Evolutionary conservation across 2,888 invertebrate species (phyloP), one percentile per base, ranked within the genome.

Genomic region (Drosophila tripunctata): DNA sequence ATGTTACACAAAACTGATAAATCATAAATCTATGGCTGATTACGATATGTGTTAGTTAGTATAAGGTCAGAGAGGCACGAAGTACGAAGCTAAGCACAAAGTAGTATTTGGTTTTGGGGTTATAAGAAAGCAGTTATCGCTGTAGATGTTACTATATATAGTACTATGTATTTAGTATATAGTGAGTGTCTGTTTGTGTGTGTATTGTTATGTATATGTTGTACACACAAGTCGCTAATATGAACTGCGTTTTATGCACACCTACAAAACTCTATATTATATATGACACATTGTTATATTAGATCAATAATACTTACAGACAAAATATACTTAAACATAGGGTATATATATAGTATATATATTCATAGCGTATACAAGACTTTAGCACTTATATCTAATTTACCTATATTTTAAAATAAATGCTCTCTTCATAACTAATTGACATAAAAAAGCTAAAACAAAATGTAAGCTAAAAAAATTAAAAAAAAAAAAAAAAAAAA

Each of bases 21-120:
- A 72, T 72, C 38, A 77, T 66, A 62, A 82, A 35, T 47, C 76
- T 68, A 77, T 65, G 58, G 74, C 75, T 75, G 85, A 77, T 47
- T 51, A 27, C 33, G 27, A 57, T 40, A 14, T 41, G 50, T 33
- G 33, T 24, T 14, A 58, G 85, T 40, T 21, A 33, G 50, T 33
- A 41, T 24, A 19, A 58, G 85, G 68, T 78, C 68, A 58, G 55
- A 58, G 55, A 78, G 78, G 69, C 80, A n/a, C n/a, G n/a, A 80
- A 75, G 61, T 75, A 86, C 83, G 80, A 82, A 86, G 86, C 81
- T 82, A 67, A 57, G 60, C 69, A 71, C 31, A 47, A 60, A 52
- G 58, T 75, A 52, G 58, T 75, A 69, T 21, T 54, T 40, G 62
- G 55, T 31, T 45, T 70, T n/a, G n/a, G 33, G 77, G 51, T 70